Evolutionary conservation across 2,888 invertebrate species (phyloP), one percentile per base, ranked within the genome.

Genomic region (Lymantria monacha): DNA sequence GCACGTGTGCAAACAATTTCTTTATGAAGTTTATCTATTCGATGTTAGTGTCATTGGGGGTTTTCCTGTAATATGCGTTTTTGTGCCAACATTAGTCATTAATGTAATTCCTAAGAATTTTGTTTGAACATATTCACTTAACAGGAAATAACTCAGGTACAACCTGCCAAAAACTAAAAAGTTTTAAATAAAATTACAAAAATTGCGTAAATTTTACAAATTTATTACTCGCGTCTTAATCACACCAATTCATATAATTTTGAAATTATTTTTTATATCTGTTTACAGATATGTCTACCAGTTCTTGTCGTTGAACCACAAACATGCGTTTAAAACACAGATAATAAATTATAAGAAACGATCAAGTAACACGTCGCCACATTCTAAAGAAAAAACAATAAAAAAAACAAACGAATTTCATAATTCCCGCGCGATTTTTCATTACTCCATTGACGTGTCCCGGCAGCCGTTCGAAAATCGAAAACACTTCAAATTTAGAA

Each of bases 401-500:
- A 69, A 22, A 63, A 59, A 72, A 72, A 76, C 74, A 76, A 75
- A 77, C 77, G 72, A 66, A 70, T 82, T 78, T 79, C 76, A 79
- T 76, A 79, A 80, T 69, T 67, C 68, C 55, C 53, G 63, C 62
- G 70, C 75, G 74, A 80, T 82, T 83, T 80, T 76, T 79, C 79
- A 79, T 63, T 61, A 72, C 76, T 68, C 63, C 74, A 86, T 83
- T 85, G 87, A 86, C 82, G 78, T 66, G 71, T 72, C 74, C 62
- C 72, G 76, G 78, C 84, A 83, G 85, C 85, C 85, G 85, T 83
- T 85, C 75, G 76, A 83, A 87, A 82, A 87, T 88, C 83, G 82
- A 87, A 88, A 85, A 83, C 83, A 83, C 85, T 87, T 89, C 87
- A 83, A 80, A 89, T 81, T 81, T 90, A 90, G 90, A 90, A 89